Evolutionary conservation across 2,888 invertebrate species (phyloP), one percentile per base, ranked within the genome.

Genomic region (Orchesella flavescens): DNA sequence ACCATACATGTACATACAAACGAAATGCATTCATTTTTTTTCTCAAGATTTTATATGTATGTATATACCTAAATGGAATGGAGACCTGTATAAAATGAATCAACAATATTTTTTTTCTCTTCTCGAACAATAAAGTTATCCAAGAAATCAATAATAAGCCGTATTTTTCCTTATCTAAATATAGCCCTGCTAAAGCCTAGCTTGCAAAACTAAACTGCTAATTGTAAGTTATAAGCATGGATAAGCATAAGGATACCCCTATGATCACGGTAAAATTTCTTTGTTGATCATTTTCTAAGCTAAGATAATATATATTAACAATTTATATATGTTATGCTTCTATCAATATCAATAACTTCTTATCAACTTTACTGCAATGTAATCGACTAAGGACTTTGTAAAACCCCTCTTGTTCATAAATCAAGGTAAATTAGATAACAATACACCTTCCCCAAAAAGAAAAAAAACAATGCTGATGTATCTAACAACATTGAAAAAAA

Each of bases 341-440:
- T 73, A 73, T 73, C 73, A 61, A 43, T 73, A 69, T 69, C 69
- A 59, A 61, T 61, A 43, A 17, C 44, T 21, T 57, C 44, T 49
- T 49, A 71, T 77, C 19, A 71, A 17, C 34, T 57, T 72, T 69
- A 19, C 13, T 34, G 55, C 55, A 53, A 24, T 17, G 17, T 49
- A 68, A 19, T 44, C 3, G 15, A 44, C 10, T 71, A 71, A 17
- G 24, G 61, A 57, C 61, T 69, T 23, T 61, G 69, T 63, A 63
- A 63, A 78, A 59, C 78, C 80, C 57, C 68, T 73, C 55, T 61
- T 34, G 63, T 13, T 81, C 81, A 69, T 81, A 81, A 81, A 81
- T 81, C 81, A 81, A 81, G 81, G 74, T 69, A 75, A 81, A 74
- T 66, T 80, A 57, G 80, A 80, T 34, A 49, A 49, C 81, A 75